Base-by-base conservation (phyloP, 2,888 invertebrate genomes). In the Peribatodes rhomboidaria region DNA sequence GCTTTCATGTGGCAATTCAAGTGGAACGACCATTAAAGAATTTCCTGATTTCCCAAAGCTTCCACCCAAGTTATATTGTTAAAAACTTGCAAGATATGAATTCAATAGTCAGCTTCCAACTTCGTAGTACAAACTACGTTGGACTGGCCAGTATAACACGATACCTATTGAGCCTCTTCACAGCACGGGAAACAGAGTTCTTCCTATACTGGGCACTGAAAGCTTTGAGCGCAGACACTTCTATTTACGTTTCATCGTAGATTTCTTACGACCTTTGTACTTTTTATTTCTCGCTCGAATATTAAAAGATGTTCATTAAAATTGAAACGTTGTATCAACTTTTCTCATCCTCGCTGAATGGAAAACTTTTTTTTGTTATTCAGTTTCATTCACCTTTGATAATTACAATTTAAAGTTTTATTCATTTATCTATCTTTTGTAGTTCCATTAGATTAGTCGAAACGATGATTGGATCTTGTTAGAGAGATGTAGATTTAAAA, bases 201-300 rank as follows among this genome's bases (percentile, higher is more conserved):
- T 33, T 52, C 10, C 37, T 46, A 52, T 10, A 60, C 33, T 52
- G 60, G 60, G 0, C n/a, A 46, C 39, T 41, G 41, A 50, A 58
- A 55, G 27, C 54, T 59, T 64, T 59, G 49, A 64, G 54, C 54
- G 49, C 44, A 33, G 50, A 46, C 46, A 52, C 33, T 16, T 50
- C 47, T 64, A 59, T 64, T 64, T 64, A 59, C 50, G 50, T 65
- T 65, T 60, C 65, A 55, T 59, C 59, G 65, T 65, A 56, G 55
- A 65, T 56, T 59, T 65, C 50, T 55, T 39, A 55, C 42, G 55
- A 50, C 22, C 47, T 64, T 64, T 64, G 60, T 65, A 60, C 60
- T 60, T 65, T 60, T 64, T 64, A 63, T 54, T 46, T 64, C 52
- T 27, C 7, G 8, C 16, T 35, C 13, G 52, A 63, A 59, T 59